Evolutionary conservation across 53 echinoderm and acorn worm genomes (phyloP).

Genomic region (Pentamera pediparva): DNA sequence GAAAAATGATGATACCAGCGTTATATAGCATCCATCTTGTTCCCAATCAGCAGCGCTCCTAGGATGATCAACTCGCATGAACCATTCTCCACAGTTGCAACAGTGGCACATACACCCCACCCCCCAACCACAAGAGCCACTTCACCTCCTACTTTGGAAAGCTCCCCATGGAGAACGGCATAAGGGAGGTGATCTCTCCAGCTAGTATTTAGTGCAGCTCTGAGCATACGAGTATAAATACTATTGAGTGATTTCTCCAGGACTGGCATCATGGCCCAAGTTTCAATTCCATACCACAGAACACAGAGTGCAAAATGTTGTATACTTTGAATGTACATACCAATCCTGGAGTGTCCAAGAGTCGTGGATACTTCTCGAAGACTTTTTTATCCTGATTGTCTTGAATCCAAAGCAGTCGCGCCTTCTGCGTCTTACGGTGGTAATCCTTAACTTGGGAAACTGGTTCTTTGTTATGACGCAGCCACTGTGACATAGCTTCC

Average conservation of each 20-base stretch:
- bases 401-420: not conserved
- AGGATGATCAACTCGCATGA: not conserved
- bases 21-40: not conserved
- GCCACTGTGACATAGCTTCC: constrained; percentile 17
- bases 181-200: not conserved
- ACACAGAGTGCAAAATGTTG: not conserved
- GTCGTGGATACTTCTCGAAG: constrained; percentile 15
- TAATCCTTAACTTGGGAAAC: constrained; percentile 15
- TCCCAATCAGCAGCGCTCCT: not conserved
- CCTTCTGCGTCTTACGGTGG: constrained; percentile 10
- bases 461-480: constrained; percentile 35
- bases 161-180: not conserved
- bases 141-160: not conserved
- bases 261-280: not conserved
- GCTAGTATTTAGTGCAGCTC: not conserved
- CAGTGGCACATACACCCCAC: not conserved
- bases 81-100: not conserved
- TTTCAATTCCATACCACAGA: not conserved
- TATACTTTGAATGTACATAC: constrained; percentile 16
- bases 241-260: not conserved
- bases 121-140: not conserved
- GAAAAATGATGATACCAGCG: not conserved
- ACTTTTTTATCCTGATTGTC: constrained; percentile 22
- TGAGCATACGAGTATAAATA: not conserved
- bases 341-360: constrained; percentile 31